Conservation (phyloP, 2,113 vertebrate species). For the Catharus fuscescens region DNA sequence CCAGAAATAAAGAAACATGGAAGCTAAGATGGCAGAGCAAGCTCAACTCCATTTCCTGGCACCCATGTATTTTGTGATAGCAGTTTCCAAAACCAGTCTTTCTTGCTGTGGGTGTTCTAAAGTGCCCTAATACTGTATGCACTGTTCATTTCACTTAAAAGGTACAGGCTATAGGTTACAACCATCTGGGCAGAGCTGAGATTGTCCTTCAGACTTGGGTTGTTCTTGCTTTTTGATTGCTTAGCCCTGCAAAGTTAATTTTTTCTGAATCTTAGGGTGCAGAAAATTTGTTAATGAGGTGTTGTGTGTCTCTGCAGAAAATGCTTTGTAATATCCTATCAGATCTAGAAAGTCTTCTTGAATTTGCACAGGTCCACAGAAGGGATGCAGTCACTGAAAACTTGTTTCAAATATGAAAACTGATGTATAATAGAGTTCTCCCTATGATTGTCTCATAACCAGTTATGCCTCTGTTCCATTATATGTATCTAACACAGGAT, state of each 20-base stretch:
- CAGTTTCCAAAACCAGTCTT: neutral
- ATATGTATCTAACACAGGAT: neutral
- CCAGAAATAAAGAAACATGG: neutral
- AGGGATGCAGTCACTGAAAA: neutral
- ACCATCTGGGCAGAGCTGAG: neutral
- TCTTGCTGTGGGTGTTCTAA: neutral
- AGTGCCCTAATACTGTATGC: neutral
- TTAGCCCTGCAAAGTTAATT: neutral
- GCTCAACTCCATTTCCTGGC: neutral
- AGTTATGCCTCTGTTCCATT: neutral
- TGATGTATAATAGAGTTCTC: neutral
- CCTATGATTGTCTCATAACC: neutral
- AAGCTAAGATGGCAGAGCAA: neutral
- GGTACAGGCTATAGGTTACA: neutral
- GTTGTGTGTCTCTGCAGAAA: neutral
- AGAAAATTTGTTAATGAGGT: neutral
- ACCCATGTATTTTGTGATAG: neutral
- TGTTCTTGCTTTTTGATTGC: neutral
- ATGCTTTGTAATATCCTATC: neutral
- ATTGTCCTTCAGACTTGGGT: neutral
- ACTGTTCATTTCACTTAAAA: neutral
- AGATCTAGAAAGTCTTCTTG: neutral
- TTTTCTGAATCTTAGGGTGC: neutral
- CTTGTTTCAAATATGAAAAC: neutral
- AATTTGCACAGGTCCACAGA: neutral